Evolutionary conservation across 2,113 vertebrate genomes (phyloP).

Genomic region (Trogon melanurus): DNA sequence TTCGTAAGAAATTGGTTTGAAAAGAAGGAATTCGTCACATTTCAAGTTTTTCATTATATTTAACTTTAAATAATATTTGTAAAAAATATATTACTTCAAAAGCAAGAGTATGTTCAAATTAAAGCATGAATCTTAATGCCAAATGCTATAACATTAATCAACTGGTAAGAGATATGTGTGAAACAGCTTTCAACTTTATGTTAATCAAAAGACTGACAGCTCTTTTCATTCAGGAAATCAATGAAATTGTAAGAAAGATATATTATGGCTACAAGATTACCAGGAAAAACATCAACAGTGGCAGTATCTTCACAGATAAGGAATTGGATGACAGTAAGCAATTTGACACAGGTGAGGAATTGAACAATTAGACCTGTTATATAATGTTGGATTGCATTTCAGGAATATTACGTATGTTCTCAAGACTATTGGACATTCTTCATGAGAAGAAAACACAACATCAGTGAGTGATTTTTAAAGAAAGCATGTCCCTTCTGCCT

Average conservation of each 20-base stretch:
- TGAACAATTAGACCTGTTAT: not conserved
- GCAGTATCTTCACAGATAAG: not conserved
- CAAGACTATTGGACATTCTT: not conserved
- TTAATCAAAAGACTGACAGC: not conserved
- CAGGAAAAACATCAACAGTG: not conserved
- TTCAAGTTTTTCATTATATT: slow-evolving; percentile 8
- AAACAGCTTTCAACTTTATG: not conserved
- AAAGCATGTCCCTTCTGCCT: rapidly evolving
- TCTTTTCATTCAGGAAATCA: not conserved
- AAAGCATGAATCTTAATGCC: not conserved
- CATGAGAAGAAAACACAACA: not conserved
- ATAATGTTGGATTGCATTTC: not conserved
- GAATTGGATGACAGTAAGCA: not conserved
- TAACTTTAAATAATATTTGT: not conserved
- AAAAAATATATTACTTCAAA: not conserved
- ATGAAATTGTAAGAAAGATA: not conserved
- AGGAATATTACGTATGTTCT: not conserved
- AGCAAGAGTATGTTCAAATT: not conserved
- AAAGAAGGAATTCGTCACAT: slow-evolving; percentile 4
- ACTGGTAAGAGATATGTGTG: not conserved
- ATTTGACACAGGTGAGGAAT: not conserved
- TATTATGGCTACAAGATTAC: not conserved
- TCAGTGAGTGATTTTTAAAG: not conserved
- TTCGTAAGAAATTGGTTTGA: not conserved
- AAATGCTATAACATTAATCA: not conserved